Evolutionary conservation across 2,888 invertebrate species (phyloP).

Genomic region (Deilephila elpenor): DNA sequence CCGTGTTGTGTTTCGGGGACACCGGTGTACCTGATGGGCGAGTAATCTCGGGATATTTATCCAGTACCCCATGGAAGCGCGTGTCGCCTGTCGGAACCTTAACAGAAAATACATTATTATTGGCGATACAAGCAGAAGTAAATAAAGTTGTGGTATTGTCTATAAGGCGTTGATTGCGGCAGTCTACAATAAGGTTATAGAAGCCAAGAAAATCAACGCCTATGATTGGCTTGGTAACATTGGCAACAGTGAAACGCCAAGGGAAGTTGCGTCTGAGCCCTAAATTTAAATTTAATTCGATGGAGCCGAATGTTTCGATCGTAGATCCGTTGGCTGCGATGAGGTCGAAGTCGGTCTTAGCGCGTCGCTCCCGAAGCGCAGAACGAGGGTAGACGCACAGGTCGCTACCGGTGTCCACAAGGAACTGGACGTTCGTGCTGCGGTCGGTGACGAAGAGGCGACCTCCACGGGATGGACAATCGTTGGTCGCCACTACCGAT

Average conservation of each 20-base stretch:
- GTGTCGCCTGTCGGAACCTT: not conserved
- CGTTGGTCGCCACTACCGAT: conserved; percentile 32
- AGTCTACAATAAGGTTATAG: conserved; percentile 27
- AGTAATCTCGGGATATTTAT: conserved; percentile 31
- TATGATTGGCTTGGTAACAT: conserved; percentile 32
- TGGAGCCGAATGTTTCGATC: conserved; percentile 28
- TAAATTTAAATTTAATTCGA: conserved; percentile 26
- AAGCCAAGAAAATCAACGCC: conserved; percentile 30
- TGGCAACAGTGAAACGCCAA: conserved; percentile 30
- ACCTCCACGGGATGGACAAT: conserved; percentile 26
- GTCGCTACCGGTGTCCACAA: conserved; percentile 29
- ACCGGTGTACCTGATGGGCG: conserved; percentile 28
- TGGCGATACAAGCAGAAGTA: too few species aligned
- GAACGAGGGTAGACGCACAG: conserved; percentile 30
- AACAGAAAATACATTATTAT: too few species aligned
- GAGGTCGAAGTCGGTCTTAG: conserved; percentile 5
- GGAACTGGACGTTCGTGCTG: conserved; percentile 1
- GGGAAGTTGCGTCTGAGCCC: conserved; percentile 26
- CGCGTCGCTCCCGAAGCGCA: conserved; percentile 19
- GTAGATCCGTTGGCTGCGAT: conserved; percentile 25
- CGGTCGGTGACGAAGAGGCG: conserved; percentile 32
- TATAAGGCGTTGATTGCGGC: conserved; percentile 10
- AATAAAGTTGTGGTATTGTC: not conserved
- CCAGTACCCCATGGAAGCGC: conserved; percentile 26
- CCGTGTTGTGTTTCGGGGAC: conserved; percentile 29